Percentiles rank a stretch among this genome's conserved stretches.
Conservation (phyloP, 2,888 invertebrate species). For the Galeruca laticollis region DNA sequence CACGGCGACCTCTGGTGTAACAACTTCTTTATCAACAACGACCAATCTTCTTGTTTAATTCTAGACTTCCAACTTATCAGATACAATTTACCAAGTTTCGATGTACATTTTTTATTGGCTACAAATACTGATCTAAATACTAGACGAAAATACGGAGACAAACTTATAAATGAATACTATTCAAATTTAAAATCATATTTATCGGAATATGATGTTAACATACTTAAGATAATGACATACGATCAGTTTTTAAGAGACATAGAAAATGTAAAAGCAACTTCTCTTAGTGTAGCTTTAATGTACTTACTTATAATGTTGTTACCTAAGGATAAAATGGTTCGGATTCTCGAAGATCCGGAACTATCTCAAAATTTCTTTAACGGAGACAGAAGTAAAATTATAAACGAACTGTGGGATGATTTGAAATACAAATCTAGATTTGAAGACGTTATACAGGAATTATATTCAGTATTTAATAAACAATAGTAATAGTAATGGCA, state of each 20-base stretch:
- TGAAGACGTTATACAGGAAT: constrained; percentile 28
- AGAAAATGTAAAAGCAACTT: constrained; percentile 48
- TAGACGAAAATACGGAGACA: constrained; percentile 45
- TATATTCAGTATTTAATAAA: constrained; percentile 19
- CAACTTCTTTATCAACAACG: constrained; percentile 57
- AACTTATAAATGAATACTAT: constrained; percentile 52
- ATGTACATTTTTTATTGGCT: constrained; percentile 66
- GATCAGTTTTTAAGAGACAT: constrained; percentile 49
- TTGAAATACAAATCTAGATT: constrained; percentile 14
- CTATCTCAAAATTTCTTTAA: constrained; percentile 41
- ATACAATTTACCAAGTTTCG: constrained; percentile 75
- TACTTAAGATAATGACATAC: constrained; percentile 45
- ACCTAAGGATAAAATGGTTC: constrained; percentile 46
- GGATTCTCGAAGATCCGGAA: constrained; percentile 45
- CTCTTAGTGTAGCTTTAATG: constrained; percentile 41
- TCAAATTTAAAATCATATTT: constrained; percentile 46
- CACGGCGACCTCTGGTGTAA: constrained; percentile 61
- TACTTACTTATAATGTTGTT: constrained; percentile 42
- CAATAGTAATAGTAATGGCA: too few species aligned
- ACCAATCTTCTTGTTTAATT: constrained; percentile 54
- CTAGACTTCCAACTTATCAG: constrained; percentile 60
- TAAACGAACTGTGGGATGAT: constrained; percentile 24
- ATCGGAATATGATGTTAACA: constrained; percentile 44
- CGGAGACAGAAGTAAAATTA: constrained; percentile 44
- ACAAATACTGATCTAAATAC: constrained; percentile 47